Conservation (phyloP, 2,888 invertebrate genomes). For the Nymphalis polychloros region DNA sequence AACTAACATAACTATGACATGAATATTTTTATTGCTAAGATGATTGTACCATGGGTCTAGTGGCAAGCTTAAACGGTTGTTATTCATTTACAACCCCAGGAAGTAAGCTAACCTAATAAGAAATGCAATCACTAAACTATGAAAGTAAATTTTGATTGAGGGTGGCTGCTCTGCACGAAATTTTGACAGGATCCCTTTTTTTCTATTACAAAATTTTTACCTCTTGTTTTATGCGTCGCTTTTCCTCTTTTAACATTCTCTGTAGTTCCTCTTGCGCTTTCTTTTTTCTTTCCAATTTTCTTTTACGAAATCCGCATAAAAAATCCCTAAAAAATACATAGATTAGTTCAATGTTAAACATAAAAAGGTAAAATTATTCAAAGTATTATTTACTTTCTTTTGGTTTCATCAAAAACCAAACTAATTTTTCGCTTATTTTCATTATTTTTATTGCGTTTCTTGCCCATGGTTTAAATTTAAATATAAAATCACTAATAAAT, state of each 20-base stretch:
- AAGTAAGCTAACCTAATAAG: not conserved
- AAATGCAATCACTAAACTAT: not conserved
- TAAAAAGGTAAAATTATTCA: not conserved
- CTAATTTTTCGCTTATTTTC: constrained; percentile 65
- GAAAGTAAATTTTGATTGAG: not conserved
- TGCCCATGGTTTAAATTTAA: constrained; percentile 56
- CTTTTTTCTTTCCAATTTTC: constrained; percentile 88
- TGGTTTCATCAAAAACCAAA: constrained; percentile 72
- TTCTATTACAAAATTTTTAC: constrained; percentile 56
- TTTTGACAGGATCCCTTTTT: no score
- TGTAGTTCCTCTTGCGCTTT: constrained; percentile 88
- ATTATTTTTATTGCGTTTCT: constrained; percentile 60
- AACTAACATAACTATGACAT: not conserved
- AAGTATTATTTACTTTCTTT: constrained; percentile 61
- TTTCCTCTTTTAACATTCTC: constrained; percentile 87
- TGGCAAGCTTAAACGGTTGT: no score
- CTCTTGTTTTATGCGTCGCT: constrained; percentile 87
- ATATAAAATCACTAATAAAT: not conserved
- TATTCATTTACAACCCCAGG: no score
- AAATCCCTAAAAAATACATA: constrained; percentile 84
- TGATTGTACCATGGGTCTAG: no score
- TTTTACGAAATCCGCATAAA: constrained; percentile 89
- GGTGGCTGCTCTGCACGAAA: no score
- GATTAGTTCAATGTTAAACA: constrained; percentile 6
- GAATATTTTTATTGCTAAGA: no score